Base-by-base conservation (phyloP, 23 tunicate species). In the Halocynthia aurantium region DNA sequence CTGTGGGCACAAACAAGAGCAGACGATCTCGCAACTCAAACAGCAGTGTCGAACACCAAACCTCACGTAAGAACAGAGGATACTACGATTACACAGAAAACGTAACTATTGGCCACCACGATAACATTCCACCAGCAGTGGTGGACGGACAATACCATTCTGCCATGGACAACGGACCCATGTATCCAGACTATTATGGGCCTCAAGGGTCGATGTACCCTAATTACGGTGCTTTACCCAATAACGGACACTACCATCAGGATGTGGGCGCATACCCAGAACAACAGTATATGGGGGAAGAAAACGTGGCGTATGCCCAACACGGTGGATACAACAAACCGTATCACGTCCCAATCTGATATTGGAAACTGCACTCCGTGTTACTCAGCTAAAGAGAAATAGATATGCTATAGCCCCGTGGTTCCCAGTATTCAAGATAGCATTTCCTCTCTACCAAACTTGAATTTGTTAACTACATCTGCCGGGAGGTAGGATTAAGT, bases 91-190 rank as follows among this genome's bases (percentile, higher is more conserved):
- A 72, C 51, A 72, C 76, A 44, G 78, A 74, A 54, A 64, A 74
- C n/a, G 64, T 74, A 12, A n/a, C 55, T 6, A 54, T 74, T 8
- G 78, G 75, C 0, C 51, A 70, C 6, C 75, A 74, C 21, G 64
- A 74, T 12, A 64, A 54, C 31, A 49, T 13, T 22, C 62, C 78
- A 13, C 20, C 55, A 54, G 40, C 78, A 15, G 62, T 54, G 22
- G 13, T 74, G 78, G 78, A 74, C 55, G 78, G 78, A 54, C 78
- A 74, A 56, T 74, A 54, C 10, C 56, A 74, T 53, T 74, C 78
- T 0, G 6, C 56, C 12, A 62, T 54, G 56, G 21, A 74, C 69
- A 74, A 6, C 0, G 78, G 78, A 62, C 78, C 78, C 15, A 74
- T 74, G 78, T 22, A 52, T 50, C 62, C 78, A 12, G 78, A 74